These are phyloP conservation scores for Aurelia sp. DNA, from an alignment of 30 jellyfish, hydroid and myxozoan genomes.

Conservation along the genomic window DNA sequence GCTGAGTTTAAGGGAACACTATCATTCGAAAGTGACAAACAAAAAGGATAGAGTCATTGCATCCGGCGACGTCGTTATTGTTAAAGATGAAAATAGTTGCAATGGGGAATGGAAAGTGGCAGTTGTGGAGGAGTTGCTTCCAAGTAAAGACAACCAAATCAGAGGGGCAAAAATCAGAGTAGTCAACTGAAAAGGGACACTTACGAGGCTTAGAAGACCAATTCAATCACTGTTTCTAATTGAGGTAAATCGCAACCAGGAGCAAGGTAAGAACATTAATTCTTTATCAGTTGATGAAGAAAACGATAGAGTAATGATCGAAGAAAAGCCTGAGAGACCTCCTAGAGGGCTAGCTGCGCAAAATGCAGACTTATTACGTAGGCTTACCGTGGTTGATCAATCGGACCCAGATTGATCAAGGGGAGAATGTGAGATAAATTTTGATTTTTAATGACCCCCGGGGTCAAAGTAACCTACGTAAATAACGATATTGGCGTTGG, in stretches of 20 bases:
- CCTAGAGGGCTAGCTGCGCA: slow-evolving; percentile 41
- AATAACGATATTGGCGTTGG: too few relatives aligned
- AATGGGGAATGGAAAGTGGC: slow-evolving; percentile 47
- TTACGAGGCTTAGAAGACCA: slow-evolving; percentile 15
- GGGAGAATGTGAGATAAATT: too few relatives aligned
- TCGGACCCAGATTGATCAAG: neutral
- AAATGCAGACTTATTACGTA: slow-evolving; percentile 32
- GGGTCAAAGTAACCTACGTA: too few relatives aligned
- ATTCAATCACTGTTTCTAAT: slow-evolving; percentile 17
- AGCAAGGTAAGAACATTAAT: slow-evolving; percentile 1
- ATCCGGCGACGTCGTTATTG: slow-evolving; percentile 24
- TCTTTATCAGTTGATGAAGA: slow-evolving; percentile 17
- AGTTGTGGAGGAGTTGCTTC: slow-evolving; percentile 6
- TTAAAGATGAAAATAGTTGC: neutral
- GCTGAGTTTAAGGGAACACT: slow-evolving; percentile 31
- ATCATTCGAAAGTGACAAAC: slow-evolving; percentile 16
- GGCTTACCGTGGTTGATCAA: slow-evolving; percentile 40
- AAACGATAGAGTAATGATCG: neutral
- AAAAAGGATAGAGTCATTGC: neutral
- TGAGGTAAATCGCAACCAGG: slow-evolving; percentile 19
- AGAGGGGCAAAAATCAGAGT: slow-evolving; percentile 31
- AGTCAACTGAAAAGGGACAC: slow-evolving; percentile 16
- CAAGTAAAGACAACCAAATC: slow-evolving; percentile 8
- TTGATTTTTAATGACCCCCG: too few relatives aligned
- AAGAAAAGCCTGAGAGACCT: slow-evolving; percentile 3